Percentiles rank a stretch among this genome's conserved stretches.
Evolutionary conservation across 2,113 vertebrate species (phyloP).

Genomic region (Nyctereutes procyonoides): DNA sequence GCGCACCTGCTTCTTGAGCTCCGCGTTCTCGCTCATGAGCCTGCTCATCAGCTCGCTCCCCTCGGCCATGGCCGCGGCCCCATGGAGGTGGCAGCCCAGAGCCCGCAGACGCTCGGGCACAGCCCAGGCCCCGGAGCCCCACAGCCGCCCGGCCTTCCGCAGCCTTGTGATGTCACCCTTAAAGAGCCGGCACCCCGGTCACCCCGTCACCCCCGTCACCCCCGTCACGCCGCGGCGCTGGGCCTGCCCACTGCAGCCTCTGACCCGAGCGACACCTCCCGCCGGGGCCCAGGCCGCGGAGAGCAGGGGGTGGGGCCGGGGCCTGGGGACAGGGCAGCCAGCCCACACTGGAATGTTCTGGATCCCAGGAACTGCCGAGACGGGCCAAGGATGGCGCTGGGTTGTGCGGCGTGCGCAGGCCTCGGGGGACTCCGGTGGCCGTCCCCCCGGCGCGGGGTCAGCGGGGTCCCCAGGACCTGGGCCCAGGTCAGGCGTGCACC

Average conservation of each 20-base stretch:
- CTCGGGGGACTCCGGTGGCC: background rate
- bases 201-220: too few species aligned
- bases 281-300: background rate
- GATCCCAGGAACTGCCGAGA: background rate
- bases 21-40: constrained; percentile 77
- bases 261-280: background rate
- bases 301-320: too few species aligned
- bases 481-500: too few species aligned
- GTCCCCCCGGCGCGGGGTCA: background rate
- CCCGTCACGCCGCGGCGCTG: background rate
- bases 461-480: background rate
- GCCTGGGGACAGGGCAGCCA: background rate
- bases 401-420: background rate
- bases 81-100: constrained; percentile 61
- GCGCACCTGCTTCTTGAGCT: constrained; percentile 82
- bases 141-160: constrained; percentile 49
- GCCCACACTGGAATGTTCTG: background rate
- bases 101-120: background rate
- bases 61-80: constrained; percentile 53
- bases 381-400: fast-evolving
- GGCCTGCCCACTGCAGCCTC: background rate
- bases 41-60: constrained; percentile 68
- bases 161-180: constrained; percentile 81
- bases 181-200: constrained; percentile 27
- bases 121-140: constrained; percentile 14